Conservation (phyloP, 2,113 vertebrate genomes). For the Myocastor coypus region DNA sequence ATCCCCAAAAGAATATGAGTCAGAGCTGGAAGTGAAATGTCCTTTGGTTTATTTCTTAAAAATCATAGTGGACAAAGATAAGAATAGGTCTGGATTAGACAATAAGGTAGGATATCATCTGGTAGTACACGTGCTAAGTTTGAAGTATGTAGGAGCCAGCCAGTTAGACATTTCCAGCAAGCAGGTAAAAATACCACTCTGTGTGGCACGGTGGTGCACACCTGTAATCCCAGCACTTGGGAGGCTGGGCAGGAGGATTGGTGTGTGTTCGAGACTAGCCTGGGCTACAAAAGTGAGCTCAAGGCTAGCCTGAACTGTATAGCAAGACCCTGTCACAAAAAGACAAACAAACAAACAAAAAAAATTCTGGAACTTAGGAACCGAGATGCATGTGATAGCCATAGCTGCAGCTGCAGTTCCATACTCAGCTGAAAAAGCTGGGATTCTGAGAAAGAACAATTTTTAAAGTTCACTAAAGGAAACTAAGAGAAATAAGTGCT, state of each 20-base stretch:
- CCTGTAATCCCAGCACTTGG: too few species aligned
- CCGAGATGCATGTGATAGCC: neutral
- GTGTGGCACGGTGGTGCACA: too few species aligned
- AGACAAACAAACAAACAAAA: too few species aligned
- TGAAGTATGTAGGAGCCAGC: neutral
- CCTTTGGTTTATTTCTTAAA: neutral
- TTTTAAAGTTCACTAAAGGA: neutral
- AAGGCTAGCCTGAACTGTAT: too few species aligned
- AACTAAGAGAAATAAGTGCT: neutral
- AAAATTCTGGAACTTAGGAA: neutral
- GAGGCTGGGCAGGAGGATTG: too few species aligned
- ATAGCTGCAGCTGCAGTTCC: neutral
- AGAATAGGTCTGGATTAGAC: neutral
- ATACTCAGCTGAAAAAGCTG: neutral
- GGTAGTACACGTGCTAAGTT: neutral
- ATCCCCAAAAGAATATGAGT: neutral
- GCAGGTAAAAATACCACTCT: neutral
- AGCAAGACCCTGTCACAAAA: too few species aligned
- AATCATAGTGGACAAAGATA: neutral
- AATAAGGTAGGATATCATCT: neutral
- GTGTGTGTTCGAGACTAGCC: too few species aligned
- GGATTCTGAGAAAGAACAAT: neutral
- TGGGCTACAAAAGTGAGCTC: too few species aligned
- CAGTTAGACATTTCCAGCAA: neutral
- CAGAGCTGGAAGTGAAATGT: neutral